Evolutionary conservation across 2,888 invertebrate species (phyloP), one percentile per base, ranked within the genome.

Genomic region (Clostera curtula): DNA sequence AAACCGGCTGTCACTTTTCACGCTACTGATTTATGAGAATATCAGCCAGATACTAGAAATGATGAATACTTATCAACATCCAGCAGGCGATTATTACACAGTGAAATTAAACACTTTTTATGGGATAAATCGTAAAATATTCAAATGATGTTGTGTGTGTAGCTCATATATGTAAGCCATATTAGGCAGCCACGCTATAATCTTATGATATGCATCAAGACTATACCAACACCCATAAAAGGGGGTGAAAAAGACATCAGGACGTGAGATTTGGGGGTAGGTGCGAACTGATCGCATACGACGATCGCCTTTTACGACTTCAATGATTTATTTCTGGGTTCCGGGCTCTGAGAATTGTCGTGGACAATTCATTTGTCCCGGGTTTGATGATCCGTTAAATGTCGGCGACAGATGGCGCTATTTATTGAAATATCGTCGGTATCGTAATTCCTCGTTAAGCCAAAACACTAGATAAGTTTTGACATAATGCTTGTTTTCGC

Each of bases 161-260:
- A 5, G 12, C 7, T 7, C 17, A 17, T 24, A 24, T 10, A 14
- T 4, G 16, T n/a, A 24, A 16, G 15, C 12, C 12, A 16, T 17
- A 18, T 25, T 15, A 17, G 15, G 3, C 19, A 15, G 10, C 8
- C 14, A n/a, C 18, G 22, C 22, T 4, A 7, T n/a, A 1, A 18
- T 8, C 40, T 25, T 25, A 6, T 40, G 12, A 34, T 55, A 64
- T 61, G 32, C 2, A 28, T 58, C 57, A 45, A n/a, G n/a, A 10
- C 11, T 22, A 27, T 17, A 34, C 30, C 19, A 31, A 42, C 44
- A 46, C 53, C 43, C 56, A 61, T 74, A 71, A 75, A 70, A 64
- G 50, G 57, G 45, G 60, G 52, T 65, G 71, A 74, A 69, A 72
- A 70, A 75, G 73, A 76, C 74, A 68, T 71, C 65, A 56, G 54